A percentile compares a stretch with the other conserved stretches of the same genome.
phyloP scores from a whole-genome alignment of 2,888 invertebrate species.

The Netelia melanura region DNA sequence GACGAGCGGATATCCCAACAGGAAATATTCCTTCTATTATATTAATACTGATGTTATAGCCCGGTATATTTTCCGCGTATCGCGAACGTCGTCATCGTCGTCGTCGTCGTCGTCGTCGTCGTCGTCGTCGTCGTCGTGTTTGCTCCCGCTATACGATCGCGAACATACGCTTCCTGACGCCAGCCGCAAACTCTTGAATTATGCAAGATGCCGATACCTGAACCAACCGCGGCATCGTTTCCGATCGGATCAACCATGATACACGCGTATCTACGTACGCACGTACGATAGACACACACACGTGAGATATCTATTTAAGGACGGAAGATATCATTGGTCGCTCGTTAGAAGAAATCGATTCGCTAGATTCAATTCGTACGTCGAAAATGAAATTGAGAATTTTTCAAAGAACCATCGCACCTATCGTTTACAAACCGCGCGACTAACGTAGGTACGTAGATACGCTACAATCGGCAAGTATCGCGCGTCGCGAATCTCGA shows the following conservation, averaged over 20 bases:
- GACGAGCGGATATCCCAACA: constrained; percentile 9
- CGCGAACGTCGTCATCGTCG: background rate
- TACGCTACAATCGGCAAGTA: constrained; percentile 65
- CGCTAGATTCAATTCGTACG: no score
- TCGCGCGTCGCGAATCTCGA: constrained; percentile 72
- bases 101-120: background rate
- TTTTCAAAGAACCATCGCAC: no score
- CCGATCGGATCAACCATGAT: constrained; percentile 33
- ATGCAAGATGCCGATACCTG: constrained; percentile 57
- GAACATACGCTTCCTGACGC: constrained; percentile 48
- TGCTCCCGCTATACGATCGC: constrained; percentile 54
- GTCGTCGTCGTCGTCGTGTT: constrained; percentile 39
- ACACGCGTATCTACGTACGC: background rate
- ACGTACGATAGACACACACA: background rate
- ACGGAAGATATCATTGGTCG: background rate
- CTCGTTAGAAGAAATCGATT: no score
- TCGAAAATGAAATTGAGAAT: no score
- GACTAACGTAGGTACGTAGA: constrained; percentile 67
- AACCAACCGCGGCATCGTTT: constrained; percentile 3
- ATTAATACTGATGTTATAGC: constrained; percentile 27
- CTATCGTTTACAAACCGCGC: background rate
- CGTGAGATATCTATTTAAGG: constrained; percentile 19
- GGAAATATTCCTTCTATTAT: constrained; percentile 38
- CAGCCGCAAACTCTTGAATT: constrained; percentile 60
- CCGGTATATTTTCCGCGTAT: constrained; percentile 1